Base-by-base conservation (phyloP, 1,140 invertebrate species). In the Diorhabda sublineata region DNA sequence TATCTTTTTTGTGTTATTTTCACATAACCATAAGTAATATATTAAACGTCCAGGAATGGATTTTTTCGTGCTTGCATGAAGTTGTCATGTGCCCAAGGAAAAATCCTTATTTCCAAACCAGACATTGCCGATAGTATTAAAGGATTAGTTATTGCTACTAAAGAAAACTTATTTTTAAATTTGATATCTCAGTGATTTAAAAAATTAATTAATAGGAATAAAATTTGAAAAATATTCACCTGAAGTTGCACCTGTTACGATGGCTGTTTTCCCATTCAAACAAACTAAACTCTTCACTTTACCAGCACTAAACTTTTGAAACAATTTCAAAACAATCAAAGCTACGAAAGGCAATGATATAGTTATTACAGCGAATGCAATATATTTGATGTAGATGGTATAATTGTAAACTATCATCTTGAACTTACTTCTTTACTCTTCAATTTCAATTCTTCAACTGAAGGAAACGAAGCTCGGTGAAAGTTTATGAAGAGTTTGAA, bases 251-350 rank as follows among this genome's bases (percentile, higher is more conserved):
- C 76, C 76, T 3, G 76, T 77, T 7, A 77, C 72, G 9, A 77
- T 70, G 8, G 70, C 74, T n/a, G 76, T 77, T 64, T 77, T 77
- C 7, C 76, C 76, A 26, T 44, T 67, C 41, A 77, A 68, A 69
- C 76, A 77, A 44, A 76, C 76, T 61, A 76, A 70, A 65, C 76
- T 77, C 44, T 59, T 71, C 56, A 75, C 76, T 57, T 69, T 73
- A 26, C 76, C 76, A 2, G 69, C 64, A 26, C 69, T 76, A 0
- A 73, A 63, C 66, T 74, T 76, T 69, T 77, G 76, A 45, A 77
- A 64, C 41, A 77, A 59, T 61, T 77, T 77, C 57, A 77, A 63
- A 41, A 75, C 11, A 43, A 77, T 66, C 43, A 77, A 60, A 7
- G 66, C 68, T 47, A 76, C 42, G 42, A 77, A 58, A 3, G 76